These are phyloP conservation scores for Oeneis ivallda DNA, from an alignment of 2,888 invertebrate species.

Conservation along the genomic window DNA sequence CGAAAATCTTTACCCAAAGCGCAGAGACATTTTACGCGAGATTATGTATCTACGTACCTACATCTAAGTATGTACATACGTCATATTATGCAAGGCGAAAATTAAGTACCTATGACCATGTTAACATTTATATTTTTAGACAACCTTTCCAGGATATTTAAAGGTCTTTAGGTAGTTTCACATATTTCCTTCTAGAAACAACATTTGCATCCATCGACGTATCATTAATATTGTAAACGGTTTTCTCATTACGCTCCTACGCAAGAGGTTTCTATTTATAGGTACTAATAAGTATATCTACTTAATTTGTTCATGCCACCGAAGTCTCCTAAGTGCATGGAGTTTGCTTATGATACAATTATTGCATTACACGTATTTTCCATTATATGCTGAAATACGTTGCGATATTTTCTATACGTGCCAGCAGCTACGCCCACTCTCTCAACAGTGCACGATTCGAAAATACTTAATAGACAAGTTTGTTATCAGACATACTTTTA, in stretches of 20 bases:
- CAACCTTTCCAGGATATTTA: not conserved
- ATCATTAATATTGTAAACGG: constrained; percentile 14
- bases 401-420: not conserved
- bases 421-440: too few relatives aligned
- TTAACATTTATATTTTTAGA: not conserved
- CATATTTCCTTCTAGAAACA: not conserved
- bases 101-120: not conserved
- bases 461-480: too few relatives aligned
- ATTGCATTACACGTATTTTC: constrained; percentile 11
- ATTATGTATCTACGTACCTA: too few relatives aligned
- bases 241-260: not conserved
- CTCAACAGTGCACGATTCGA: too few relatives aligned
- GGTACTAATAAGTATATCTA: not conserved
- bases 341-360: constrained; percentile 17
- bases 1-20: too few relatives aligned
- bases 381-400: not conserved
- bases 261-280: constrained; percentile 19
- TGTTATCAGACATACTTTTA: too few relatives aligned
- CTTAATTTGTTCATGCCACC: constrained; percentile 22
- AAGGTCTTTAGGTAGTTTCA: not conserved
- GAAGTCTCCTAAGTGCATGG: constrained; percentile 31
- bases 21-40: too few relatives aligned
- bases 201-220: constrained; percentile 1
- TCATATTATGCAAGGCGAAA: not conserved
- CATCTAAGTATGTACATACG: too few relatives aligned